These are phyloP conservation scores for Thermophis baileyi DNA, from an alignment of 2,113 vertebrate genomes.

Conservation along the genomic window DNA sequence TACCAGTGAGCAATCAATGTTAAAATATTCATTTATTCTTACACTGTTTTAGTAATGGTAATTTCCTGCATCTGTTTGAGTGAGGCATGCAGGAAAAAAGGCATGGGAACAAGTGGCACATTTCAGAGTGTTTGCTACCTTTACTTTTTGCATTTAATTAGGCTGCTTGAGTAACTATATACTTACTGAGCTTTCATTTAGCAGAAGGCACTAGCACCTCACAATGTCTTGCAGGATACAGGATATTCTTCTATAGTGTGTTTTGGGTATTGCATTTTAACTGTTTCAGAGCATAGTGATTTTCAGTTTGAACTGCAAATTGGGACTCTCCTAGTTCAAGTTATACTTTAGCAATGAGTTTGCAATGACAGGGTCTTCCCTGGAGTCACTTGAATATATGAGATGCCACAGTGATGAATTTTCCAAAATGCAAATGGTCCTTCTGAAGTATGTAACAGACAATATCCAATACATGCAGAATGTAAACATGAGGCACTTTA, in stretches of 20 bases:
- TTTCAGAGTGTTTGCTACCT: neutral
- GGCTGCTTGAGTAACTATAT: neutral
- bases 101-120: neutral
- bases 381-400: neutral
- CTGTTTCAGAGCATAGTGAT: neutral
- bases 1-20: slow-evolving; percentile 6
- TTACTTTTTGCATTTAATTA: neutral
- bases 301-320: neutral
- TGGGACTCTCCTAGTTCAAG: neutral
- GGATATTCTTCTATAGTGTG: neutral
- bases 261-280: neutral
- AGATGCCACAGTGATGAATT: neutral
- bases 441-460: neutral
- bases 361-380: neutral
- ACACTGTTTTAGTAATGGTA: slow-evolving; percentile 4
- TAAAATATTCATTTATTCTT: slow-evolving; percentile 32
- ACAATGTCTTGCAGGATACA: neutral
- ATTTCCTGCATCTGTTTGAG: neutral
- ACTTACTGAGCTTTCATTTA: neutral
- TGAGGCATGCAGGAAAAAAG: neutral
- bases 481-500: neutral
- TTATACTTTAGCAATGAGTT: neutral
- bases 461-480: neutral
- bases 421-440: neutral
- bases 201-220: neutral